Base-by-base conservation (phyloP, 37 sponge, comb jelly and placozoan genomes). In the Axinella damicornis region DNA sequence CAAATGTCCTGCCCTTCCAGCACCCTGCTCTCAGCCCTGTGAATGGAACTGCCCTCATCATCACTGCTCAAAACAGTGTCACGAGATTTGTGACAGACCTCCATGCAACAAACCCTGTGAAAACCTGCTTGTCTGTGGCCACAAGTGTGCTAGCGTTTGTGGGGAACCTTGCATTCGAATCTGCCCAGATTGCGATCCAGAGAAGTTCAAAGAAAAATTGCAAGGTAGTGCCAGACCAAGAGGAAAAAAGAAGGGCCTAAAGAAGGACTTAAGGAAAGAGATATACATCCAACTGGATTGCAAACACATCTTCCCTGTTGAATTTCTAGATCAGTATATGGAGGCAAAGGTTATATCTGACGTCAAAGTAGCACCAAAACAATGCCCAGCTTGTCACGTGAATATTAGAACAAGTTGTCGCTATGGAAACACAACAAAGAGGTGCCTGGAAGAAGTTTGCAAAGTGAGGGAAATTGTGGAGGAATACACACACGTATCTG, bases 101-200 rank as follows among this genome's bases (percentile, higher is more conserved):
- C 46, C 55, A 12, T 93, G 93, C 53, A 55, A 75, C 57, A 12
- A 93, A 28, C 82, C 35, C 31, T 93, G 93, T 75, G 39, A 34
- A 0, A 89, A 85, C 64, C 37, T 73, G 5, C 69, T 88, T 13
- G 4, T 21, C 16, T 93, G 93, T 88, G 74, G 69, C 34, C 93
- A 93, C 60, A 34, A 25, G 14, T 93, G 93, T 69, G 21, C 22
- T 65, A 86, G 89, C 27, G 55, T 92, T 15, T 92, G 93, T 80
- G 93, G 93, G 22, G 93, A 92, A 41, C 46, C 38, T 27, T 92
- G 93, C 73, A 78, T 70, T 30, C 73, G n/a, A 20, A 54, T 85
- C 27, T 89, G 93, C 55, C 39, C 65, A 14, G 40, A 73, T 11
- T 94, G 95, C 34, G 21, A 81, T 33, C 61, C 27, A 5, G 40